Evolutionary conservation across 2,113 vertebrate species (phyloP), one percentile per base, ranked within the genome.

Genomic region (Lophotis ruficrista): DNA sequence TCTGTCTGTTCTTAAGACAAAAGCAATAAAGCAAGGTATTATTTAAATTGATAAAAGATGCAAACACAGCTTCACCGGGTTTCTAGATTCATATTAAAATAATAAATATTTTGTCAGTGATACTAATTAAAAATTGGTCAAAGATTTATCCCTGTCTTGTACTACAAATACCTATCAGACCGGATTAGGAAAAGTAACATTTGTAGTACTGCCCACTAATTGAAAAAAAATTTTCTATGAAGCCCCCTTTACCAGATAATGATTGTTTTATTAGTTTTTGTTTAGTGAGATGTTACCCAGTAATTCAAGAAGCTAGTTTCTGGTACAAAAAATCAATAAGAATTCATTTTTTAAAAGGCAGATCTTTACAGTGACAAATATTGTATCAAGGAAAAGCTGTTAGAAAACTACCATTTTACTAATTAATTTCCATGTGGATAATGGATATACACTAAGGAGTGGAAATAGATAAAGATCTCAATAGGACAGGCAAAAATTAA

Each of bases 11-110:
- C 78, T 91, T 89, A 94, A 93, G 96, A 96, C 85, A 95, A 97
- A 98, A 97, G 94, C 93, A 97, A 95, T 98, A 98, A 98, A 97
- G 79, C 76, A 93, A 77, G 94, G 66, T 97, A 96, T 96, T 98
- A 97, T 97, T 98, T 98, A 98, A 98, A 97, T 96, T 97, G 96
- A 94, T 98, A 90, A 96, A 98, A 98, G 96, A 97, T 97, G 96
- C 91, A 97, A 98, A 97, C 92, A 97, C 84, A 87, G 75, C 90
- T 97, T 97, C 96, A 91, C 87, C 94, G 73, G 37, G 78, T 98
- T 98, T 97, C 94, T 90, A 92, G 92, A 96, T 97, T 98, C 94
- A 93, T 97, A 97, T 97, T 97, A 98, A 97, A 97, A 97, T 91
- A 97, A 98, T 97, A 98, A 98, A 97, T 98, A 98, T 98, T 98